Evolutionary conservation across 2,113 vertebrate species (phyloP), one percentile per base, ranked within the genome.

Genomic region (Holacanthus passer): DNA sequence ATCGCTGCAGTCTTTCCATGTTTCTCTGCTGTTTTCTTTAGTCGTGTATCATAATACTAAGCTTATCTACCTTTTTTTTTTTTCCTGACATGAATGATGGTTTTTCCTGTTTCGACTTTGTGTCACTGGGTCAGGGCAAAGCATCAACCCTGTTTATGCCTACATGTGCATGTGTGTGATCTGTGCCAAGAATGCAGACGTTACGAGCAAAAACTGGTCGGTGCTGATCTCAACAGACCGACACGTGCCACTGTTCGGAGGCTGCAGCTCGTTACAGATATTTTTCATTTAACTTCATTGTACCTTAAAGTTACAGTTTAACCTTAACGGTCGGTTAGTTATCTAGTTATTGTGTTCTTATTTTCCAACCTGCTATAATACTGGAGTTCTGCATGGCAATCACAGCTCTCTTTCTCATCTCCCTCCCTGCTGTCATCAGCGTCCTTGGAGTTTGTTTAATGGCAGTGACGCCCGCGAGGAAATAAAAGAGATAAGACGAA

Each of bases 381-480:
- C 27, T 29, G 1, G 27, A 47, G 41, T 52, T 66, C 71, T 80
- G 70, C 71, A 63, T 53, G n/a, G 53, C 35, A 79, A 52, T 31
- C 56, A 64, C 71, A 43, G 9, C 2, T 1, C 37, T 79, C 27
- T n/a, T 45, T 41, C 47, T 73, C 12, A 56, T 17, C 69, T 41
- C 43, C 59, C 35, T 56, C 43, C 14, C 35, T 10, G 53, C 69
- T 81, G 70, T 67, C 73, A 74, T 59, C 47, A n/a, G 20, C 52
- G 79, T 47, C 86, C 75, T 87, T 83, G 78, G 31, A 79, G 59
- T 35, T 65, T 39, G 41, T 77, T 82, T 76, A 65, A 69, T 47
- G 37, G 19, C 52, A 68, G 29, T 7, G 68, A 71, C 56, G 48
- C 22, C 63, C n/a, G 56, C 52, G 62, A 48, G 63, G 1, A 43